Evolutionary conservation across 2,113 vertebrate species (phyloP).

Genomic region (Edolisoma coerulescens): DNA sequence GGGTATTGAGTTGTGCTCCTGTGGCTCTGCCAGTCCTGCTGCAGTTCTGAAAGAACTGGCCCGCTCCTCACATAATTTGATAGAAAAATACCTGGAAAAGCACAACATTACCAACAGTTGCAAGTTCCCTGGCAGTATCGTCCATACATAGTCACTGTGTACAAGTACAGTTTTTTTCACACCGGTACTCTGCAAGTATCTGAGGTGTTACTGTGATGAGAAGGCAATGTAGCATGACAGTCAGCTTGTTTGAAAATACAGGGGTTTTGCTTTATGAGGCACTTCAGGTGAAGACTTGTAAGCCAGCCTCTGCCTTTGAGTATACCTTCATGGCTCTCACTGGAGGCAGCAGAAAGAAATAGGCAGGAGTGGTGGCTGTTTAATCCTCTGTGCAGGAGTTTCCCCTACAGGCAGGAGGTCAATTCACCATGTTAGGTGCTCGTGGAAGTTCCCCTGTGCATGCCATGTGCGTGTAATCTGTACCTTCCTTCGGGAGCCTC

Average conservation of each 20-base stretch:
- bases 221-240: not conserved
- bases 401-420: not conserved
- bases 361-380: not conserved
- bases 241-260: not conserved
- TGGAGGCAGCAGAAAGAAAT: not conserved
- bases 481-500: not conserved
- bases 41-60: not conserved
- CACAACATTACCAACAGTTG: not conserved
- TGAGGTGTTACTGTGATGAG: not conserved
- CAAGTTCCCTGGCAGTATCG: not conserved
- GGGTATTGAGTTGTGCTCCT: not conserved
- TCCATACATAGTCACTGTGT: not conserved
- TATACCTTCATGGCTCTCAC: not conserved
- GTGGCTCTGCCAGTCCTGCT: not conserved
- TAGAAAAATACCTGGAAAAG: not conserved
- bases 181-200: not conserved
- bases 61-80: not conserved
- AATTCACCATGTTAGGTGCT: not conserved
- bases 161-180: not conserved
- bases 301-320: not conserved
- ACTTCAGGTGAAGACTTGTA: not conserved
- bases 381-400: not conserved
- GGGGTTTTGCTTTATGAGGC: not conserved
- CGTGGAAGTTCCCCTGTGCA: rapidly evolving
- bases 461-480: rapidly evolving